Conservation (phyloP, 1,140 invertebrate genomes). For the Drosophila gunungcola region DNA sequence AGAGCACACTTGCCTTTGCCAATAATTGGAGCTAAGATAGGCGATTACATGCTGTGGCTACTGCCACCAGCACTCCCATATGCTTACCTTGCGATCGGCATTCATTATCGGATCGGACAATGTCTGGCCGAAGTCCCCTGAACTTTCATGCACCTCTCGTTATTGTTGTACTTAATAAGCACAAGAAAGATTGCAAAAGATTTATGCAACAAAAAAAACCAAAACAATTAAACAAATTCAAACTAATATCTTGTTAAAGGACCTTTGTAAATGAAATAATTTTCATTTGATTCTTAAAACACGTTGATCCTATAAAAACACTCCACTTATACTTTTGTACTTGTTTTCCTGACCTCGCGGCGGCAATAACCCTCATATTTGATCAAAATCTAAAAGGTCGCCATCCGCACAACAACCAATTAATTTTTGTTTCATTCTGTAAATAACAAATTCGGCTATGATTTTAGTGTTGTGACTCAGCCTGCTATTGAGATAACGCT, state of each 20-base stretch:
- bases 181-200: too few relatives aligned
- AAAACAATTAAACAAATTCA: too few relatives aligned
- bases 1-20: constrained; percentile 34
- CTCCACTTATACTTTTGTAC: neutral
- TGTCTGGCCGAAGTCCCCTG: constrained; percentile 27
- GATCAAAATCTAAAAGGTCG: constrained; percentile 18
- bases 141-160: constrained; percentile 2
- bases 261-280: neutral
- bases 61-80: constrained; percentile 14
- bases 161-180: neutral
- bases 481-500: neutral
- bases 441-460: neutral
- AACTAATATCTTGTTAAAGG: neutral
- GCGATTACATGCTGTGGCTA: constrained; percentile 9
- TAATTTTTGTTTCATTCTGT: constrained; percentile 2
- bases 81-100: constrained; percentile 28
- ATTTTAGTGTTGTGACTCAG: neutral
- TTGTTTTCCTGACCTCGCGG: constrained; percentile 2
- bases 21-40: constrained; percentile 52
- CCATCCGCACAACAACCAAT: neutral
- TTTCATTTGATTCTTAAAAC: neutral
- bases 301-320: neutral
- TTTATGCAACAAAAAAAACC: too few relatives aligned
- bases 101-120: constrained; percentile 18
- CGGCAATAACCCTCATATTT: constrained; percentile 5